Evolutionary conservation across 2,888 invertebrate genomes (phyloP).

Genomic region (Noctua janthina): DNA sequence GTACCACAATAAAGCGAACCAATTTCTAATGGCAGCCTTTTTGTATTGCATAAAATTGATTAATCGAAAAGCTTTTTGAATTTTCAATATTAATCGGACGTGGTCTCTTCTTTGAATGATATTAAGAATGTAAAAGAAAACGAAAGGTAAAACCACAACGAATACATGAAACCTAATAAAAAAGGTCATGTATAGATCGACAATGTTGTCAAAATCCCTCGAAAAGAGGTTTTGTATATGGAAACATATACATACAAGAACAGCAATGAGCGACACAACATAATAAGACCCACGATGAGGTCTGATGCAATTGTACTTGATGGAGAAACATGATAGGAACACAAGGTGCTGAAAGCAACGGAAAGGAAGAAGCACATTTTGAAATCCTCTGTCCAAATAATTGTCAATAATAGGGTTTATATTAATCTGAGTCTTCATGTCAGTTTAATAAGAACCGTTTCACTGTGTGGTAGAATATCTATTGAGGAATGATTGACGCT

Average conservation of each 20-base stretch:
- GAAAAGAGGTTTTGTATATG: not conserved
- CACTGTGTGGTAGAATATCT: not conserved
- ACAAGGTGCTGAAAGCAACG: conserved; percentile 20
- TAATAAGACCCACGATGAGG: conserved; percentile 34
- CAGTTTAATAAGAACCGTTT: not conserved
- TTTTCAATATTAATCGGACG: conserved; percentile 30
- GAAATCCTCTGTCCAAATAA: conserved; percentile 25
- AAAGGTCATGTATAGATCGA: not conserved
- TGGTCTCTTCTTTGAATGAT: conserved; percentile 33
- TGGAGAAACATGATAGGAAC: conserved; percentile 39
- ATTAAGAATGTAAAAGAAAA: conserved; percentile 25
- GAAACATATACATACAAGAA: not conserved
- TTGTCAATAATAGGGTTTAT: conserved; percentile 5
- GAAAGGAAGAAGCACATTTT: conserved; percentile 32
- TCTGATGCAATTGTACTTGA: conserved; percentile 44
- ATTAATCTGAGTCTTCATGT: conserved; percentile 20
- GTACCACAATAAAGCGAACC: not conserved
- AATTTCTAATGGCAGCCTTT: conserved; percentile 20
- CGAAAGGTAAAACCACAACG: not conserved
- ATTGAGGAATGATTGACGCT: not conserved
- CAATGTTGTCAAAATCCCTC: accelerated
- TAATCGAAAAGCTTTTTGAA: conserved; percentile 39
- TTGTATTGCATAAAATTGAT: conserved; percentile 25
- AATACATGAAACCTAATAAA: not conserved
- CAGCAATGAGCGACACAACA: conserved; percentile 21